Conservation (phyloP, 1,140 invertebrate species). For the Physella acuta region DNA sequence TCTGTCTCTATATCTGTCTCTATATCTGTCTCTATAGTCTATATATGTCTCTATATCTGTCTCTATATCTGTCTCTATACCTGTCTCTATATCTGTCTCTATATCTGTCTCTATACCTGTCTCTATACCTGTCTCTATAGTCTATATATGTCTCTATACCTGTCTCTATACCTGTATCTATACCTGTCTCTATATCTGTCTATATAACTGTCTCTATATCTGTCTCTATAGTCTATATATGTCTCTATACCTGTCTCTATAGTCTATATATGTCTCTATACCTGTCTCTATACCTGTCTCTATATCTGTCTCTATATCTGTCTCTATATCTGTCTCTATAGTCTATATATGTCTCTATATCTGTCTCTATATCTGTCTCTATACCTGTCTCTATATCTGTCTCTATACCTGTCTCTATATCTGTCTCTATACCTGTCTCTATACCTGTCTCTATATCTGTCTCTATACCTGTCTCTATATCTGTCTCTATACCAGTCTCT, state of each 20-base stretch:
- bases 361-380: too few species aligned
- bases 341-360: too few species aligned
- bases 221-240: background rate
- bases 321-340: background rate
- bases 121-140: background rate
- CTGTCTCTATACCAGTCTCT: too few species aligned
- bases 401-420: too few species aligned
- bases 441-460: too few species aligned
- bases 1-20: background rate
- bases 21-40: background rate
- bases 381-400: background rate
- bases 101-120: background rate
- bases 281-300: background rate
- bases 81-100: background rate
- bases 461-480: too few species aligned
- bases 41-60: background rate
- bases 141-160: background rate
- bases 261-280: background rate
- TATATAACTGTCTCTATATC: background rate
- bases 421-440: too few species aligned
- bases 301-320: background rate
- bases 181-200: background rate
- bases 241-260: background rate
- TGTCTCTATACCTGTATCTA: background rate
- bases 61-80: background rate